These are phyloP conservation scores for Trichogramma pretiosum DNA, from an alignment of 1,140 invertebrate species.

Conservation along the genomic window DNA sequence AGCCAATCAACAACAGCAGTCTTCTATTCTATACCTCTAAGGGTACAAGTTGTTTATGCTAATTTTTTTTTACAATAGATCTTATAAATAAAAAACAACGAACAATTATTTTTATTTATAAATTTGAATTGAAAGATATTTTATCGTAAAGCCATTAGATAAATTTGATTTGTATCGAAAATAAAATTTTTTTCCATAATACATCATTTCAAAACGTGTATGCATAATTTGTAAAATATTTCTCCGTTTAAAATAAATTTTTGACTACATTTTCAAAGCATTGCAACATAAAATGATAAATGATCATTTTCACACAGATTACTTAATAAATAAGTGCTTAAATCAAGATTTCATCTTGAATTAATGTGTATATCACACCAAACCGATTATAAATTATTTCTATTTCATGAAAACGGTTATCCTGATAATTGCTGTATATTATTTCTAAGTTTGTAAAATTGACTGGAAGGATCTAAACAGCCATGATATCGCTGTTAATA, in stretches of 20 bases:
- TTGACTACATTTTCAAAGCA: background rate
- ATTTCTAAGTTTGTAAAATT: too few species aligned
- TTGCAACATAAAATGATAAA: too few species aligned
- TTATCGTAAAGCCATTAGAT: background rate
- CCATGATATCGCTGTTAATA: conserved; percentile 6
- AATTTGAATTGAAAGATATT: background rate
- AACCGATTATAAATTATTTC: too few species aligned
- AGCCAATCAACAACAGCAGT: conserved; percentile 22
- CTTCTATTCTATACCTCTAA: conserved; percentile 21
- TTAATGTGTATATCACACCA: too few species aligned
- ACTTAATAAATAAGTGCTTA: too few species aligned
- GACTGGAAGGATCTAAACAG: conserved; percentile 10
- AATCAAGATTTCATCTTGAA: too few species aligned
- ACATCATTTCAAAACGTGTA: too few species aligned
- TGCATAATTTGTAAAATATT: conserved; percentile 7
- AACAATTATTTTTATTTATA: conserved; percentile 7
- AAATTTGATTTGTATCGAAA: conserved; percentile 1
- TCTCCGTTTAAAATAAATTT: background rate
- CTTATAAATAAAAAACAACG: conserved; percentile 16
- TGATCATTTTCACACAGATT: too few species aligned
- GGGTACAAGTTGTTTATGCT: conserved; percentile 12
- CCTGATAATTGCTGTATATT: too few species aligned
- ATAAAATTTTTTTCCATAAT: conserved; percentile 12
- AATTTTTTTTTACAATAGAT: conserved; percentile 6
- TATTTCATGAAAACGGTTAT: too few species aligned